Conservation (phyloP, 2,888 invertebrate genomes). For the Netelia virgata region DNA sequence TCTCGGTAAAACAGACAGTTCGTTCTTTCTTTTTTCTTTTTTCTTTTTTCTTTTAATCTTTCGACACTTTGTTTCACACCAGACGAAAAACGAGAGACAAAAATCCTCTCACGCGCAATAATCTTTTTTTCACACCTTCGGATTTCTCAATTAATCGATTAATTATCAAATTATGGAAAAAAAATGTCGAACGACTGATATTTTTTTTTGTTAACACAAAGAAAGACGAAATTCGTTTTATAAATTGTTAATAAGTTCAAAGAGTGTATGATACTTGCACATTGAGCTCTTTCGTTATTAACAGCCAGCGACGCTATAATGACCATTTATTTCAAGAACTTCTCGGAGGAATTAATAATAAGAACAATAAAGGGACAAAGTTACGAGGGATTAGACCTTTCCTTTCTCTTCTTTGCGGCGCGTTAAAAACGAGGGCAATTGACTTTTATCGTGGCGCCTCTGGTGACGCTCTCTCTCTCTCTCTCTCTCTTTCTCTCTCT, state of each 20-base stretch:
- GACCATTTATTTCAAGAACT: background rate
- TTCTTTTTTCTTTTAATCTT: background rate
- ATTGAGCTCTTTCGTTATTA: constrained; percentile 8
- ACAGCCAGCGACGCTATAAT: background rate
- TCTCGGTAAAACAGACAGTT: constrained; percentile 31
- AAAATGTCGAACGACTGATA: background rate
- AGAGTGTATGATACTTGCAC: too few relatives aligned
- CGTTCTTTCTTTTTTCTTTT: background rate
- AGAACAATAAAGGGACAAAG: background rate
- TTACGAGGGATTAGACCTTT: background rate
- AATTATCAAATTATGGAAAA: background rate
- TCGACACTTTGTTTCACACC: background rate
- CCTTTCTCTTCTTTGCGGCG: background rate
- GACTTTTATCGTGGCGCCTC: constrained; percentile 41
- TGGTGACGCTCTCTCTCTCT: constrained; percentile 18
- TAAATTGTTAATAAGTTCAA: too few relatives aligned
- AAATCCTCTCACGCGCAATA: background rate
- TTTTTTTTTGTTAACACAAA: too few relatives aligned
- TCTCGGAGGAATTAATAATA: constrained; percentile 2
- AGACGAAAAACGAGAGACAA: background rate
- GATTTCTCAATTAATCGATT: background rate
- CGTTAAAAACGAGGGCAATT: constrained; percentile 34
- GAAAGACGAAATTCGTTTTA: too few relatives aligned
- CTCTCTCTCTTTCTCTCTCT: too few relatives aligned
- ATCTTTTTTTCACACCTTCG: background rate